These are phyloP conservation scores for Ericerus pela DNA, from an alignment of 1,140 invertebrate species.

Conservation along the genomic window DNA sequence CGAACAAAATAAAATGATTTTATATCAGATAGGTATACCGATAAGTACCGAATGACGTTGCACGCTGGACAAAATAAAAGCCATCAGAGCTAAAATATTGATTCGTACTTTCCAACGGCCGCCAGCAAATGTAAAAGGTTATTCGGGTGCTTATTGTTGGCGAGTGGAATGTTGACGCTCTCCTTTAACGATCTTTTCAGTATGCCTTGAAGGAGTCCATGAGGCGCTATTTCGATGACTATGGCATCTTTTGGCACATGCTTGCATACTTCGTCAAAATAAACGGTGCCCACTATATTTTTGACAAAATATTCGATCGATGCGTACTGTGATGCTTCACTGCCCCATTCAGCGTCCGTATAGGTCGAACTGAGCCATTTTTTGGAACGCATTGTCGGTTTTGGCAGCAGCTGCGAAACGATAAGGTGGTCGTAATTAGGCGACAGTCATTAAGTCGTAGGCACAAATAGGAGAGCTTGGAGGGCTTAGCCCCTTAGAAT, in stretches of 20 bases:
- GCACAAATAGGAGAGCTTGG: too few species aligned
- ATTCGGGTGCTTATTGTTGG: constrained; percentile 53
- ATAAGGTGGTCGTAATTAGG: too few species aligned
- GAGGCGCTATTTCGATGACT: constrained; percentile 46
- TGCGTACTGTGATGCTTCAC: constrained; percentile 34
- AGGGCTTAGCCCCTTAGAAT: too few species aligned
- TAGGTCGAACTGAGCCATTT: constrained; percentile 48
- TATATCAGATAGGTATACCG: too few species aligned
- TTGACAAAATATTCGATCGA: constrained; percentile 52
- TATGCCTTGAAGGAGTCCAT: constrained; percentile 60
- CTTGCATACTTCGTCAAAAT: constrained; percentile 68
- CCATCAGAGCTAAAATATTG: too few species aligned
- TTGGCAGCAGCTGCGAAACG: too few species aligned
- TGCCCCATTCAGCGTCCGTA: constrained; percentile 31
- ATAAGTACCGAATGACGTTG: too few species aligned
- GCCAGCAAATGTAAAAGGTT: constrained; percentile 53
- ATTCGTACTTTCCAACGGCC: constrained; percentile 47
- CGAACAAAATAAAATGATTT: too few species aligned
- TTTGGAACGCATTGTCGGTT: constrained; percentile 34
- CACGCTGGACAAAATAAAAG: too few species aligned
- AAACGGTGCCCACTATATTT: constrained; percentile 47
- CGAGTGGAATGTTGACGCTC: constrained; percentile 54
- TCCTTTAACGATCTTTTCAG: constrained; percentile 49
- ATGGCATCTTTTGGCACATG: constrained; percentile 65
- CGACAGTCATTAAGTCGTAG: too few species aligned